phyloP scores from a whole-genome alignment of 2,113 vertebrate species.

The Platysteira castanea region DNA sequence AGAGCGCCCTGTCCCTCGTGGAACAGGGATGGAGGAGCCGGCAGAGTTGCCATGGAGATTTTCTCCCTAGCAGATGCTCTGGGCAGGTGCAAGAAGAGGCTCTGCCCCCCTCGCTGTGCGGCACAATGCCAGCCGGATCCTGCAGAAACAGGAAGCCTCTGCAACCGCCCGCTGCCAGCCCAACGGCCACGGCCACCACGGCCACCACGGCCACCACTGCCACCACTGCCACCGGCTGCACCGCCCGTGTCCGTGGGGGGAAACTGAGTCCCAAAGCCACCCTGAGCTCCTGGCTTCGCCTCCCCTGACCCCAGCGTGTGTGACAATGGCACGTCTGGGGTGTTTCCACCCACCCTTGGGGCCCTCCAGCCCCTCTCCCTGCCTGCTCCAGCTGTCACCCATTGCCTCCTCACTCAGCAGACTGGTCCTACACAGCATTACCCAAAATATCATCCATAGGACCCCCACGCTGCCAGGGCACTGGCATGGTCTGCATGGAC shows the following conservation, averaged over 20 bases:
- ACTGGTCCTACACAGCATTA: no score
- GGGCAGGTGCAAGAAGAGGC: slow-evolving; percentile 65
- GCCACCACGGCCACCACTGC: not conserved
- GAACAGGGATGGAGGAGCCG: slow-evolving; percentile 2
- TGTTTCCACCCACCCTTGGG: not conserved
- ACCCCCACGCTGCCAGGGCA: fast-evolving
- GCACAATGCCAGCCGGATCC: slow-evolving; percentile 44
- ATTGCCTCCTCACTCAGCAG: not conserved
- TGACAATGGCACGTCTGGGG: fast-evolving
- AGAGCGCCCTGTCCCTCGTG: slow-evolving; percentile 31
- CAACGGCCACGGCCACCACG: not conserved
- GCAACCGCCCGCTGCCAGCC: not conserved
- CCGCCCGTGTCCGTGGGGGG: fast-evolving
- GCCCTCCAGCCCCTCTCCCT: not conserved
- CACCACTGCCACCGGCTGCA: not conserved
- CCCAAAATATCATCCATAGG: not conserved
- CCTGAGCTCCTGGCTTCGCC: not conserved
- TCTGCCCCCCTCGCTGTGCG: slow-evolving; percentile 56
- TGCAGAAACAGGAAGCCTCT: slow-evolving; percentile 20
- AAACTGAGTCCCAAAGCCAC: not conserved
- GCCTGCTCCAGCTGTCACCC: not conserved
- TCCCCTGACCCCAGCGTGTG: fast-evolving
- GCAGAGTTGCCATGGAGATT: slow-evolving; percentile 60
- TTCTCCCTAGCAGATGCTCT: slow-evolving; percentile 63
- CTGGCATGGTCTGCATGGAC: fast-evolving